Evolutionary conservation across 37 sponge, comb jelly and placozoan species (phyloP).

Genomic region (Theonella swinhoei): DNA sequence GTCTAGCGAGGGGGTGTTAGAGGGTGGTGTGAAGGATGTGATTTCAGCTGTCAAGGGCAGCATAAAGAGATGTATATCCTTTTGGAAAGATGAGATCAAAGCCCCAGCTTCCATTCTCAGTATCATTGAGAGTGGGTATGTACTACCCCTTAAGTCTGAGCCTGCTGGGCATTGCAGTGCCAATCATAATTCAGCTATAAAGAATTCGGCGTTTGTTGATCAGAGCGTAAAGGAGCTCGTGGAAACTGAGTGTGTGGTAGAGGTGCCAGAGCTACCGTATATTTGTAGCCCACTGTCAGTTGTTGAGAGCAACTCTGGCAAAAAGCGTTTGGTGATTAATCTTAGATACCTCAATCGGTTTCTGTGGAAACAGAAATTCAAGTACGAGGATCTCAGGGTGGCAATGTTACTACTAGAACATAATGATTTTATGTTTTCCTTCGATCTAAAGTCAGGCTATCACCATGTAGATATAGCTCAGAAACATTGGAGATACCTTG

Average conservation of each 20-base stretch:
- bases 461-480: conserved; percentile 18
- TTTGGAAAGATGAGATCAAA: not conserved
- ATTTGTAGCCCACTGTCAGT: not conserved
- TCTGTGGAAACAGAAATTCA: conserved; percentile 37
- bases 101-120: not conserved
- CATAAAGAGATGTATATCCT: not conserved
- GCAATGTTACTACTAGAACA: conserved; percentile 20
- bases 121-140: conserved; percentile 11
- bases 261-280: not conserved
- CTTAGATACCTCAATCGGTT: not conserved
- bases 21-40: too few relatives aligned
- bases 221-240: not conserved
- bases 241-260: not conserved
- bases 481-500: conserved; percentile 20
- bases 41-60: conserved; percentile 2
- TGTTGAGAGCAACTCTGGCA: not conserved
- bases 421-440: conserved; percentile 25
- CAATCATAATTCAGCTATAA: conserved; percentile 8
- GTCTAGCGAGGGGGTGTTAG: too few relatives aligned
- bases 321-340: not conserved
- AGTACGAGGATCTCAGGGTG: conserved; percentile 23
- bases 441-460: conserved; percentile 43
- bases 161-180: not conserved
- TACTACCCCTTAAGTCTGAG: conserved; percentile 2
- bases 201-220: conserved; percentile 12